Evolutionary conservation across 2,113 vertebrate genomes (phyloP), one percentile per base, ranked within the genome.

Genomic region (Tachysurus fulvidraco): DNA sequence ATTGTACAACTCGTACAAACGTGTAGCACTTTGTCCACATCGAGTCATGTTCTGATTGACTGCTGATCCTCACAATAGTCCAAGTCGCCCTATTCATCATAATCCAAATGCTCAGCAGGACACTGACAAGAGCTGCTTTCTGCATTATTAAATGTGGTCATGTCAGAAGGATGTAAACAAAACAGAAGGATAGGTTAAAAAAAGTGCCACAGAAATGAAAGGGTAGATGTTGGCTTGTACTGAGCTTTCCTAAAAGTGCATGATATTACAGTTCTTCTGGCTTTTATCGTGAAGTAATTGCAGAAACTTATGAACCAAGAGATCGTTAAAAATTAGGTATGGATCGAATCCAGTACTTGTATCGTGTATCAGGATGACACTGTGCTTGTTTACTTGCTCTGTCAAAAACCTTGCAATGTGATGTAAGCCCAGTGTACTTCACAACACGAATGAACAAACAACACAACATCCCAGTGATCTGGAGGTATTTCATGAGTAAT

Each of bases 121-220:
- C 64, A 76, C 41, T 83, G 69, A 44, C 60, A 83, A 52, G 52
- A 88, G 60, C 55, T 57, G 78, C 81, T 83, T 83, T 62, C 28
- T 83, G 54, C 84, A 85, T 83, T 85, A 55, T 44, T 73, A 85
- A 76, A 69, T 64, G 57, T 64, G 88, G 41, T 50, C 80, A 73
- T 69, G 57, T 83, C 54, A 28, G 52, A 83, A 71, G 6, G 19
- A 11, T 57, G 54, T 57, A 78, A 28, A 79, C 52, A 79, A 52
- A 36, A 36, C 36, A 36, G 2, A 36, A 36, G 36, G 36, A 79
- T 57, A 36, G 41, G 41, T 77, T n/a, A n/a, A 46, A 57, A 59
- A 50, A 54, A 65, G 80, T 82, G 65, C 67, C 50, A 65, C 44
- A 62, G 64, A 23, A 23, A 46, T 10, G 36, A 54, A 17, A 28